Base-by-base conservation (phyloP, 2,888 invertebrate genomes). In the Cheilosia scutellata region DNA sequence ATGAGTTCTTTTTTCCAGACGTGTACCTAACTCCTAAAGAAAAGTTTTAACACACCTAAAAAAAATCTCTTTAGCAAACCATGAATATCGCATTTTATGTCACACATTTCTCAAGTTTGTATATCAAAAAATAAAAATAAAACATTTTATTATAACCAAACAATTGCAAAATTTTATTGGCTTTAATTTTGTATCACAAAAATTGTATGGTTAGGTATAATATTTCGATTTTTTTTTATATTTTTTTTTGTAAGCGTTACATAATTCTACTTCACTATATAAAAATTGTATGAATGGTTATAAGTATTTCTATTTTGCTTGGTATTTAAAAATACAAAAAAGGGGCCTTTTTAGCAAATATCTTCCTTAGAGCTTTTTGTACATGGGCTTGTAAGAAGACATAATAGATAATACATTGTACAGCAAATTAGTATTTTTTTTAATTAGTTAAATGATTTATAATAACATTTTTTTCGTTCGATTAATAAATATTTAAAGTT, bases 11-110 rank as follows among this genome's bases (percentile, higher is more conserved):
- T 9, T 9, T 0, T 9, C 33, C 9, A 3, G 37, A 11, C 4
- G 9, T 0, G 3, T 6, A 5, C 16, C 2, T 6, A 5, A 16
- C 2, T 6, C 4, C 27, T 51, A 13, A 33, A 57, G 47, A 1
- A 47, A n/a, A 57, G 11, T 13, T 9, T 20, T 1, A 47, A 16
- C 16, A 49, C 9, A 16, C 13, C 11, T 27, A 4, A 27, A 31
- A 68, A 20, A 9, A 40, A 49, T 29, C 62, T 11, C 31, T 66
- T 20, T 25, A 13, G 13, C 37, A 53, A 6, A 57, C 55, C 62
- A 89, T 90, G 90, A 91, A 91, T 91, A 91, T 90, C 90, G 91
- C 88, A 88, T 83, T 90, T 89, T 89, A 87, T 49, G 44, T 40
- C 2, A 76, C 11, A 72, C 71, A 66, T 72, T 70, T 76, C 84